A percentile compares a stretch with the other conserved stretches of the same genome.
phyloP scores from a whole-genome alignment of 2,113 vertebrate species.

The Anolis sagrei region DNA sequence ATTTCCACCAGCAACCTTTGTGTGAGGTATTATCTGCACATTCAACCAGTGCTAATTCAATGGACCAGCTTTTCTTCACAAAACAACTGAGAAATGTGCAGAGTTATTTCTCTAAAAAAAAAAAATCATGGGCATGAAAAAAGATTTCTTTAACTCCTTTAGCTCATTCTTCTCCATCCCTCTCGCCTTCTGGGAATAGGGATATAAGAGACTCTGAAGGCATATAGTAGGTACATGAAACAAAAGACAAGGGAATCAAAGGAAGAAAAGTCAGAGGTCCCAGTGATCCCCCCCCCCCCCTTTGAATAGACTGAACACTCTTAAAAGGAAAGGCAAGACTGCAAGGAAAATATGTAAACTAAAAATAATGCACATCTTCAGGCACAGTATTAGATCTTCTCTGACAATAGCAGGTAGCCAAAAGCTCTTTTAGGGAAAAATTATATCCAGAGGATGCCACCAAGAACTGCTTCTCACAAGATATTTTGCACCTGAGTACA shows the following conservation, averaged over 20 bases:
- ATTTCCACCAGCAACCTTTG: conserved; percentile 56
- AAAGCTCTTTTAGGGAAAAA: conserved; percentile 10
- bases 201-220: conserved; percentile 54
- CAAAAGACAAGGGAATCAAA: conserved; percentile 35
- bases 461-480: conserved; percentile 27
- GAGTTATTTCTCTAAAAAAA: conserved; percentile 63
- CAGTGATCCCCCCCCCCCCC: conserved; percentile 1
- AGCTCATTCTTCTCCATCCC: conserved; percentile 65
- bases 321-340: conserved; percentile 21
- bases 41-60: conserved; percentile 68
- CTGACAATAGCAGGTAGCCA: conserved; percentile 30
- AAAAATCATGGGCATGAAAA: conserved; percentile 70
- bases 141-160: conserved; percentile 72
- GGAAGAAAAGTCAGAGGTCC: conserved; percentile 42
- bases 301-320: neutral
- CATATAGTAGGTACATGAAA: neutral
- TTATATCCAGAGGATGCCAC: conserved; percentile 19
- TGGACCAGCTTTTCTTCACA: conserved; percentile 56
- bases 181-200: conserved; percentile 62
- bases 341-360: conserved; percentile 30
- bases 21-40: conserved; percentile 61
- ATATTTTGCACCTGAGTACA: neutral
- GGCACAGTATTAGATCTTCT: conserved; percentile 14
- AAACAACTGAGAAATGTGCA: conserved; percentile 57
- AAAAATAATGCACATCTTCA: conserved; percentile 40